phyloP scores from a whole-genome alignment of 2,888 invertebrate genomes.

The Rambutsinella grinnellia region DNA sequence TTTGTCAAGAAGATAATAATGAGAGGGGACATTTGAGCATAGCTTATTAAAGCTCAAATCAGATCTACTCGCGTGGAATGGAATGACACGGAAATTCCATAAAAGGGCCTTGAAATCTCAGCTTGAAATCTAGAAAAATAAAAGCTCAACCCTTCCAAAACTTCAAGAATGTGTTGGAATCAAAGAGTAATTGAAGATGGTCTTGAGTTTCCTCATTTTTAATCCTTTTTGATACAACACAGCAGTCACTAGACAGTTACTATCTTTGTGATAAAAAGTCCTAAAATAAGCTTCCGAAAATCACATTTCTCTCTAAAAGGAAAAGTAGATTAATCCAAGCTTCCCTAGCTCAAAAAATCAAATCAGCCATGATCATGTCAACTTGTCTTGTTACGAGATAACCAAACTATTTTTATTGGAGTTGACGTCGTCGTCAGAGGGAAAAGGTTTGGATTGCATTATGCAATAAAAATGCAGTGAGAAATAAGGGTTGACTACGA shows the following conservation, averaged over 20 bases:
- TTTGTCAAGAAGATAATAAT: neutral
- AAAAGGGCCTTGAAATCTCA: conserved; percentile 29
- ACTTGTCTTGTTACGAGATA: neutral
- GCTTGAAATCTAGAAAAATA: neutral
- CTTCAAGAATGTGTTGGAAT: too few species aligned
- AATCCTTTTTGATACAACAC: neutral
- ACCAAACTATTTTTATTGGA: neutral
- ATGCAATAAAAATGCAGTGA: neutral
- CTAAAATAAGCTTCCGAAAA: neutral
- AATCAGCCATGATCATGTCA: neutral
- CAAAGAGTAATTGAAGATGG: neutral
- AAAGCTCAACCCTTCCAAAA: conserved; percentile 11
- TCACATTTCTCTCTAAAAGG: neutral
- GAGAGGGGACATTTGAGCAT: neutral
- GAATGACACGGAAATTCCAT: conserved; percentile 43
- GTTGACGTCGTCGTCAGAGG: neutral
- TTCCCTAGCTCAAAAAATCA: neutral
- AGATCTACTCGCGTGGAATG: neutral
- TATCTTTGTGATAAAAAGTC: neutral
- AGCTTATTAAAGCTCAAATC: neutral
- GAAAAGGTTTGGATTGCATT: neutral
- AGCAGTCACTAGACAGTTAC: too few species aligned
- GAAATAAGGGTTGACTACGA: neutral
- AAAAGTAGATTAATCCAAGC: neutral
- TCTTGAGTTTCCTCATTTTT: neutral